Conservation (phyloP, 1,140 invertebrate genomes). For the Sminthurinus signatus region DNA sequence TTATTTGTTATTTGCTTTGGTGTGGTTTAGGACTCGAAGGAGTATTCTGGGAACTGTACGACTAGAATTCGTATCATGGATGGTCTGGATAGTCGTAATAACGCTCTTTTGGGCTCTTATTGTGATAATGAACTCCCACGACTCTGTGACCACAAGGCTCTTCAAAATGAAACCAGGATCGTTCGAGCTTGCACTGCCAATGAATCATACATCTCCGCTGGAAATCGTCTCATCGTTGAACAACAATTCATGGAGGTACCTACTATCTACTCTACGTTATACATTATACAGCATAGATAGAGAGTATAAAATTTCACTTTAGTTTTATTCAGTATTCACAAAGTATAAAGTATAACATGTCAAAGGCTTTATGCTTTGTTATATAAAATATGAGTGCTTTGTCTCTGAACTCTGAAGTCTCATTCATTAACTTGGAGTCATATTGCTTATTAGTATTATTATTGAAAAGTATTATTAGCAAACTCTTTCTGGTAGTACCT, state of each 20-base stretch:
- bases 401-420: too few species aligned
- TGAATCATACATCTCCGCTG: constrained; percentile 70
- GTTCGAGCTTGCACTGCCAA: constrained; percentile 66
- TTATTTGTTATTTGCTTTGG: constrained; percentile 1
- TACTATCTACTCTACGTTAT: too few species aligned
- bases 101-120: constrained; percentile 55
- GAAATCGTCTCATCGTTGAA: constrained; percentile 50
- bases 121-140: constrained; percentile 67
- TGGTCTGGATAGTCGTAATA: constrained; percentile 47
- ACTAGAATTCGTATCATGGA: constrained; percentile 58
- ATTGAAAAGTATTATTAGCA: too few species aligned
- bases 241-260: constrained; percentile 45
- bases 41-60: constrained; percentile 47
- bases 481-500: too few species aligned
- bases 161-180: constrained; percentile 63
- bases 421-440: too few species aligned
- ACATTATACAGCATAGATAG: too few species aligned
- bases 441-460: too few species aligned
- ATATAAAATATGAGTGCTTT: too few species aligned
- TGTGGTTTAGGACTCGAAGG: constrained; percentile 37
- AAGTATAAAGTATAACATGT: too few species aligned
- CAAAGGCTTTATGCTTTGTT: too few species aligned
- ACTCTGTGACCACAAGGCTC: constrained; percentile 70
- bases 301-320: too few species aligned
- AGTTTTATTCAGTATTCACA: too few species aligned